phyloP scores from a whole-genome alignment of 2,888 invertebrate species.

The Ligdia adustata region DNA sequence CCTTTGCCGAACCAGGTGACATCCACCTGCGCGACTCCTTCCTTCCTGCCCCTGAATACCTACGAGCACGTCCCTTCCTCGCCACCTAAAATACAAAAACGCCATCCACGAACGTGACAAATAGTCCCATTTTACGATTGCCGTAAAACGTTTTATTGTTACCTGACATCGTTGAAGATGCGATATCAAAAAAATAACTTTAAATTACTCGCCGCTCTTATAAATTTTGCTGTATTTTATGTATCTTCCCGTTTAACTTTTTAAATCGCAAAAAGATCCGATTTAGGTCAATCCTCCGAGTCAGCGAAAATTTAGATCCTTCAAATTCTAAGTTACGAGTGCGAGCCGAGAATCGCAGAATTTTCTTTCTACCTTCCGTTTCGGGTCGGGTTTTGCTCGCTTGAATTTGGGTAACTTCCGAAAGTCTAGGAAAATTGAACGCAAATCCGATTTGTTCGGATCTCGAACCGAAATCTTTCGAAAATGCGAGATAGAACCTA shows the following conservation, averaged over 20 bases:
- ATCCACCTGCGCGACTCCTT: slow-evolving; percentile 62
- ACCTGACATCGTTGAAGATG: slow-evolving; percentile 21
- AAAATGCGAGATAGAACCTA: slow-evolving; percentile 56
- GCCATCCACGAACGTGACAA: slow-evolving; percentile 38
- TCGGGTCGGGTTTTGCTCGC: slow-evolving; percentile 60
- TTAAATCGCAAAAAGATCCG: slow-evolving; percentile 35
- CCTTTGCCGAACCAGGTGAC: slow-evolving; percentile 54
- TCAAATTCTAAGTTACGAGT: slow-evolving; percentile 62
- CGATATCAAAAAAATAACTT: slow-evolving; percentile 20
- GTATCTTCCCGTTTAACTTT: slow-evolving; percentile 22
- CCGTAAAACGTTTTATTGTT: slow-evolving; percentile 35
- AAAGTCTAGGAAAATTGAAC: slow-evolving; percentile 78
- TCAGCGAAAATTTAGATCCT: slow-evolving; percentile 66
- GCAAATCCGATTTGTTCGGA: slow-evolving; percentile 77
- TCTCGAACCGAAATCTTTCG: slow-evolving; percentile 57
- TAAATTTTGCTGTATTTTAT: slow-evolving; percentile 14
- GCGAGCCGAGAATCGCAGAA: slow-evolving; percentile 55
- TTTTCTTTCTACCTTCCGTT: slow-evolving; percentile 61
- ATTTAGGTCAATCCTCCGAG: slow-evolving; percentile 59
- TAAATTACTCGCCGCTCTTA: slow-evolving; percentile 14
- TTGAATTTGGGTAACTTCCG: slow-evolving; percentile 61
- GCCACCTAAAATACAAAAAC: slow-evolving; percentile 42
- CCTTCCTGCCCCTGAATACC: slow-evolving; percentile 59
- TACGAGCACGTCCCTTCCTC: slow-evolving; percentile 43
- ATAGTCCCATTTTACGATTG: slow-evolving; percentile 39